Evolutionary conservation across 2,888 invertebrate genomes (phyloP).

Genomic region (Lysandra bellargus): DNA sequence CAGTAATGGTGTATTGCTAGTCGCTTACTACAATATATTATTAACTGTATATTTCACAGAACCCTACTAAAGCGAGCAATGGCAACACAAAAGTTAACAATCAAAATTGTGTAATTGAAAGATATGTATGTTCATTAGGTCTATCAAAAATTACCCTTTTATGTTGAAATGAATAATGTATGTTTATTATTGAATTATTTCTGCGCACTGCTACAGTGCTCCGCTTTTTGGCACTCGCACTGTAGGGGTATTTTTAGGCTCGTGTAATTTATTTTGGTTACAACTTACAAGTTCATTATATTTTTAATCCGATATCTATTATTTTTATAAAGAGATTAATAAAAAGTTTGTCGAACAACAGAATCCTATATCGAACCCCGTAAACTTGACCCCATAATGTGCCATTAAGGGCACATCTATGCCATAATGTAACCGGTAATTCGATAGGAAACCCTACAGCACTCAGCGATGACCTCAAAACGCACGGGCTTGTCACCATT

Average conservation of each 20-base stretch:
- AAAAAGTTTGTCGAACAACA: neutral
- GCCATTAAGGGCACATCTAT: constrained; percentile 20
- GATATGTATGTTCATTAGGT: constrained; percentile 17
- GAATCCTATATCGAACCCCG: neutral
- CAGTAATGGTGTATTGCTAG: neutral
- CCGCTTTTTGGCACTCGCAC: neutral
- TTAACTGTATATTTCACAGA: neutral
- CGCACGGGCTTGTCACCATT: neutral
- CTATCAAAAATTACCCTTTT: constrained; percentile 28
- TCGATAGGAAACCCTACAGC: constrained; percentile 37
- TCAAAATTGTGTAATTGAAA: constrained; percentile 20
- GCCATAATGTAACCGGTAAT: constrained; percentile 35
- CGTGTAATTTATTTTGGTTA: neutral
- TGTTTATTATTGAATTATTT: constrained; percentile 10
- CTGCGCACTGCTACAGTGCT: neutral
- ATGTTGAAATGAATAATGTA: constrained; percentile 22
- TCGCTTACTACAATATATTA: neutral
- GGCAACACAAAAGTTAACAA: neutral
- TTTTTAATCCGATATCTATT: too few species aligned
- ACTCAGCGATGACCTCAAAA: constrained; percentile 43
- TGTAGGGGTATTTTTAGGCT: neutral
- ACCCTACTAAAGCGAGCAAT: neutral
- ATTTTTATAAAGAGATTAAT: neutral
- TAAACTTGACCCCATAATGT: constrained; percentile 1
- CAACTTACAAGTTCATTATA: neutral